A percentile compares a stretch with the other conserved stretches of the same genome.
These are phyloP conservation scores for Cerastis leucographa DNA, from an alignment of 2,888 invertebrate genomes.

Conservation along the genomic window DNA sequence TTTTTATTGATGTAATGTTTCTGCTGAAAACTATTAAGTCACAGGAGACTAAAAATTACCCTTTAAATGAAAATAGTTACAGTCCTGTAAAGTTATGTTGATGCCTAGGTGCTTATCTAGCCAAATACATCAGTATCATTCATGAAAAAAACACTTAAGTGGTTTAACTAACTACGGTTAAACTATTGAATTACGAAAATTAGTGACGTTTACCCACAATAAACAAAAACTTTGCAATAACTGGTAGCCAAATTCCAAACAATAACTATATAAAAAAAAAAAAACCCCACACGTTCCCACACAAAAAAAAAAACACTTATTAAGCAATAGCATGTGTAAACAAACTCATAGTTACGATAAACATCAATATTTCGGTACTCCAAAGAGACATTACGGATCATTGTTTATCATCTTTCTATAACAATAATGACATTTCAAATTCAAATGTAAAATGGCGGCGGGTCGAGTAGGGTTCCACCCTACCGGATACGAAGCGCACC, in stretches of 20 bases:
- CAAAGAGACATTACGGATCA: slow-evolving; percentile 65
- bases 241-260: neutral
- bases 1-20: slow-evolving; percentile 7
- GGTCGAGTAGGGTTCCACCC: slow-evolving; percentile 83
- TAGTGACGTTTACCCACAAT: neutral
- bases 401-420: slow-evolving; percentile 73
- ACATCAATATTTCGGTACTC: slow-evolving; percentile 62
- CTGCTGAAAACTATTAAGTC: neutral
- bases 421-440: slow-evolving; percentile 80
- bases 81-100: no score
- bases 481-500: slow-evolving; percentile 79
- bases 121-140: neutral
- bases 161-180: neutral
- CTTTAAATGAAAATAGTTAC: neutral
- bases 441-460: slow-evolving; percentile 85
- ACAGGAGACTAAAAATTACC: neutral
- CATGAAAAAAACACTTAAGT: neutral
- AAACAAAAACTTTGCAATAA: slow-evolving; percentile 10
- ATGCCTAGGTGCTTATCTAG: neutral
- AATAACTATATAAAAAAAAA: slow-evolving; percentile 27
- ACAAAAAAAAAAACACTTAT: slow-evolving; percentile 45
- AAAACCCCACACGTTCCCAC: slow-evolving; percentile 39
- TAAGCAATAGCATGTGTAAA: slow-evolving; percentile 64
- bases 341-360: slow-evolving; percentile 59
- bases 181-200: neutral